Evolutionary conservation across 2,113 vertebrate genomes (phyloP), one percentile per base, ranked within the genome.

Genomic region (Heterocephalus glaber): DNA sequence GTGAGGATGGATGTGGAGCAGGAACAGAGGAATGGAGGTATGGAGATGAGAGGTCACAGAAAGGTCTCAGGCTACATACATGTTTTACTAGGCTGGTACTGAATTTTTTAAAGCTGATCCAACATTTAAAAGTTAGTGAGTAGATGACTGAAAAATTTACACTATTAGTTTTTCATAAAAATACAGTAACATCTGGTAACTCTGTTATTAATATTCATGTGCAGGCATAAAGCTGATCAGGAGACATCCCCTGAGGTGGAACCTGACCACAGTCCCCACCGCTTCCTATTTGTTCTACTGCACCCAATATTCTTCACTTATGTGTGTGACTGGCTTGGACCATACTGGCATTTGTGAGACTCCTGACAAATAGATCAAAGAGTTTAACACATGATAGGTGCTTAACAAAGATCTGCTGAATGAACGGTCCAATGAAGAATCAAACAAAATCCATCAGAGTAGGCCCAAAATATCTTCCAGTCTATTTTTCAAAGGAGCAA

Each of bases 151-250:
- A 93, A 93, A 92, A 79, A 70, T 93, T 72, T 84, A 83, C 56
- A 94, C 66, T 60, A 88, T 85, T 49, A 91, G 86, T 7, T 87
- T 95, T n/a, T 84, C 76, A 92, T 93, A 93, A 87, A 88, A 93
- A 79, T 82, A 89, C 65, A 68, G 54, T 79, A 86, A 89, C 74
- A 93, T 91, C 86, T 90, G 93, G 89, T 80, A 91, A 80, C n/a
- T 33, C 63, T 38, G 5, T 47, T 30, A 72, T 87, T 72, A 97
- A 85, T 77, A 93, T 85, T 85, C 80, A 85, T n/a, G 49, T 17
- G 77, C 65, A 87, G 22, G 24, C n/a, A 9, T 3, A 79, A n/a
- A n/a, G 47, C 58, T 56, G 28, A 80, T 61, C 3, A 77, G 58
- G 14, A 80, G 41, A 7, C 16, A 60, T 10, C 66, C 44, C 16